Evolutionary conservation across 1,140 invertebrate genomes (phyloP), one percentile per base, ranked within the genome.

Genomic region (Pristionchus pacificus): DNA sequence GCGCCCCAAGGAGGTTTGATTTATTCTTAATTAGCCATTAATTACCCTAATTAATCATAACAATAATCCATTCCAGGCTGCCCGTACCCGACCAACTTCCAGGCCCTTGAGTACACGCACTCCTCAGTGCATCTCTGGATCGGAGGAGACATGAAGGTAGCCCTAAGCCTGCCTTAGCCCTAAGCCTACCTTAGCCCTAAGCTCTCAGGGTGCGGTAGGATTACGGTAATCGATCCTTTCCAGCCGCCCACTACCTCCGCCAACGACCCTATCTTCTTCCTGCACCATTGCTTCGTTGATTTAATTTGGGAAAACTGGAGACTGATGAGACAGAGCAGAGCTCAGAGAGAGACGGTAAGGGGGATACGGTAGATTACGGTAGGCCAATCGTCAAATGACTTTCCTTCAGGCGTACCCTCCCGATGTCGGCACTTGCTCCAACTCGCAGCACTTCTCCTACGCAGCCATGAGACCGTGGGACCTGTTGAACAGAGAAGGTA

Each of bases 241-340:
- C 38, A 49, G 33, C 77, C 74, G 33, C 74, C 75, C 33, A 75
- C 58, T 19, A 84, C 83, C 0, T 79, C 84, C 2, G 74, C 84
- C 27, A 85, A 80, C 70, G 84, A 85, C 68, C 82, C 82, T 0
- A 71, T 85, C 25, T 85, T 85, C 77, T 86, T 81, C 71, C 65
- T 86, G 72, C 85, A 85, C 73, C 86, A 87, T 75, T 79, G 80
- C 3, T 87, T 85, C 75, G 82, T 87, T 24, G 86, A 87, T 76
- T 75, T 74, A 38, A 66, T 84, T 58, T 85, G 81, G 78, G 84
- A 84, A 67, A 73, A 75, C 19, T 84, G 84, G 83, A 70, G 83
- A 28, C 81, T 84, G 65, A 33, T 75, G 31, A 63, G 76, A 58
- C 80, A 82, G 67, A 74, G 77, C 32, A 68, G 71, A 68, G 38